These are phyloP conservation scores for Philopotamus ludificatus DNA, from an alignment of 1,140 invertebrate species.

Conservation along the genomic window DNA sequence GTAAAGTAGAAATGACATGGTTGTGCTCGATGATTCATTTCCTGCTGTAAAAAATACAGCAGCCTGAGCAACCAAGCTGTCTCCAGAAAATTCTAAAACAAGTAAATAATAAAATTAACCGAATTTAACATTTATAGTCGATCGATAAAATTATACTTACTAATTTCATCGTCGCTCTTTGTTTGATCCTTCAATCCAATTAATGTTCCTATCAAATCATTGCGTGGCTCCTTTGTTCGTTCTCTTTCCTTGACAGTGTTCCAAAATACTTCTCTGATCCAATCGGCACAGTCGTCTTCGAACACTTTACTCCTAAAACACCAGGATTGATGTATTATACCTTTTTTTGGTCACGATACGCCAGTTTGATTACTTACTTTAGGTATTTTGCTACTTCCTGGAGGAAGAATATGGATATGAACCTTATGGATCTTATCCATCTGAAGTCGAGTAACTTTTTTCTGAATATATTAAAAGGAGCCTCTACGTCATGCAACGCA, in stretches of 20 bases:
- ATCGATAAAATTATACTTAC: too few relatives aligned
- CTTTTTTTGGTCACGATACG: too few relatives aligned
- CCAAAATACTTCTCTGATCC: slow-evolving; percentile 44
- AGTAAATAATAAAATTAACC: too few relatives aligned
- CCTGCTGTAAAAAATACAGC: slow-evolving; percentile 72
- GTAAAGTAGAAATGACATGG: slow-evolving; percentile 65
- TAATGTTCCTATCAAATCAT: slow-evolving; percentile 48
- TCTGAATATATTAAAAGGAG: slow-evolving; percentile 45
- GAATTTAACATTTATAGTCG: too few relatives aligned
- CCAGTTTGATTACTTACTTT: slow-evolving; percentile 37
- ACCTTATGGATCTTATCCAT: slow-evolving; percentile 39
- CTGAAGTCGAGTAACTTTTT: slow-evolving; percentile 42
- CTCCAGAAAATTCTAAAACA: slow-evolving; percentile 54
- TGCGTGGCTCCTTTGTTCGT: slow-evolving; percentile 40
- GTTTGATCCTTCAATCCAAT: slow-evolving; percentile 45
- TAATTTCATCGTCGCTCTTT: slow-evolving; percentile 25
- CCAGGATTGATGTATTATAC: slow-evolving; percentile 4
- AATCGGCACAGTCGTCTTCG: slow-evolving; percentile 35
- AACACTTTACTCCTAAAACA: slow-evolving; percentile 39
- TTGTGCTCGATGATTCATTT: slow-evolving; percentile 74
- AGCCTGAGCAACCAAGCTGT: slow-evolving; percentile 64
- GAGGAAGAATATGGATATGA: slow-evolving; percentile 44
- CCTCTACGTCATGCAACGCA: slow-evolving; percentile 49
- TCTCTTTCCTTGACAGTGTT: slow-evolving; percentile 44
- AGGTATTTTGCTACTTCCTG: slow-evolving; percentile 40